Percentiles rank a stretch among this genome's conserved stretches.
Evolutionary conservation across 2,113 vertebrate genomes (phyloP).

Genomic region (Pluvianellus socialis): DNA sequence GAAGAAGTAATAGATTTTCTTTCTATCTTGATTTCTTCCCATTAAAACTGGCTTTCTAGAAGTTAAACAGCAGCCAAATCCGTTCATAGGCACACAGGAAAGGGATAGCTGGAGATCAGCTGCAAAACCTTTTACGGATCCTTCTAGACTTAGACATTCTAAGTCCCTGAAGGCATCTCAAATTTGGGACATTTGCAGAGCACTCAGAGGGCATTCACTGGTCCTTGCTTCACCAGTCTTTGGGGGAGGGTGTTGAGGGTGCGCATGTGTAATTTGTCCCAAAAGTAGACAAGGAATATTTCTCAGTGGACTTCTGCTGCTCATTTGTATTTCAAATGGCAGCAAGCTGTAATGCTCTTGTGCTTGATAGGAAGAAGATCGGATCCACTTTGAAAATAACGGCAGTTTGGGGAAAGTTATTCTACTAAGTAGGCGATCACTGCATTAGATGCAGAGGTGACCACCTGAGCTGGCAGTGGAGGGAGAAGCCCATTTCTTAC

Average conservation of each 20-base stretch:
- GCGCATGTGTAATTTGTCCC: not conserved
- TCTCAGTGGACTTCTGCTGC: not conserved
- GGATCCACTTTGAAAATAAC: not conserved
- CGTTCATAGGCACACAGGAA: not conserved
- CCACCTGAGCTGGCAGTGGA: not conserved
- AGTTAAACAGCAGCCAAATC: not conserved
- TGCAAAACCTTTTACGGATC: not conserved
- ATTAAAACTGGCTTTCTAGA: not conserved
- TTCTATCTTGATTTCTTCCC: not conserved
- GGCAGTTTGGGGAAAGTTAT: not conserved
- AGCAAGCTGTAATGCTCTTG: not conserved
- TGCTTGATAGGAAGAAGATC: not conserved
- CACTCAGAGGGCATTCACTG: not conserved
- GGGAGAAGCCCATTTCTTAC: not conserved
- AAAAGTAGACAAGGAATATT: not conserved
- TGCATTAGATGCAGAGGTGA: not conserved
- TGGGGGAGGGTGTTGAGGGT: accelerated
- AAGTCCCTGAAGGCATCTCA: not conserved
- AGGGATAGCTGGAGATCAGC: not conserved
- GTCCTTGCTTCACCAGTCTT: not conserved
- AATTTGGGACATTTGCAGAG: not conserved
- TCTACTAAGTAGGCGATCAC: not conserved
- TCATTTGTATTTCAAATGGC: not conserved
- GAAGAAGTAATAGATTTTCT: not conserved
- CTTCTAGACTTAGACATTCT: not conserved